A percentile compares a stretch with the other conserved stretches of the same genome.
These are phyloP conservation scores for Galeopsomyia nigrocyanea DNA, from an alignment of 2,888 invertebrate species.

Conservation along the genomic window DNA sequence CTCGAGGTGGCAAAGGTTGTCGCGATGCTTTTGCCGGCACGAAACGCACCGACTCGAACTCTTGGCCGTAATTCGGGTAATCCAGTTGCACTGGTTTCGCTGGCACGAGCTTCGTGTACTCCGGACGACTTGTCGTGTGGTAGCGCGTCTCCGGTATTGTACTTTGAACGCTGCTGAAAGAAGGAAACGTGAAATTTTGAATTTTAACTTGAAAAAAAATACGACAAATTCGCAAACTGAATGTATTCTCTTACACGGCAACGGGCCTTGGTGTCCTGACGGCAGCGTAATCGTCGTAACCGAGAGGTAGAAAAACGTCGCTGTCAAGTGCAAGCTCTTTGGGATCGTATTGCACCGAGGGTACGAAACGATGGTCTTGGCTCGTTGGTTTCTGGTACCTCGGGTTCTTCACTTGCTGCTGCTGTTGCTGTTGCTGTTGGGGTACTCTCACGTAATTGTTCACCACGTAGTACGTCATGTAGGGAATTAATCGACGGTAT, in stretches of 20 bases:
- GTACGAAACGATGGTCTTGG: slow-evolving; percentile 60
- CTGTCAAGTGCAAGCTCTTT: slow-evolving; percentile 54
- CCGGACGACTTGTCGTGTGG: slow-evolving; percentile 13
- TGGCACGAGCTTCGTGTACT: neutral
- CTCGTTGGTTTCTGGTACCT: slow-evolving; percentile 25
- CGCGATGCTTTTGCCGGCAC: neutral
- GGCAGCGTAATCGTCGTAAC: slow-evolving; percentile 18
- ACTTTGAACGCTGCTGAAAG: neutral
- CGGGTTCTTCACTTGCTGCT: slow-evolving; percentile 5
- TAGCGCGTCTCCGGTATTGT: slow-evolving; percentile 19
- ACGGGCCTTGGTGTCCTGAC: slow-evolving; percentile 3
- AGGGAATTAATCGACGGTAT: slow-evolving; percentile 83
- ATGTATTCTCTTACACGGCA: slow-evolving; percentile 12
- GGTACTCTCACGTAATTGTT: slow-evolving; percentile 73
- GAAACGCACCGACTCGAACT: slow-evolving; percentile 44
- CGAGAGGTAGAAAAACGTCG: slow-evolving; percentile 63
- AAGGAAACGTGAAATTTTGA: no score
- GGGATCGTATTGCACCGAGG: slow-evolving; percentile 65
- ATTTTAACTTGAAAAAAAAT: no score
- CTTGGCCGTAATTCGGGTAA: neutral
- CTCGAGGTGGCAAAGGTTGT: slow-evolving; percentile 24
- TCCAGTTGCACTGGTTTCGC: slow-evolving; percentile 4
- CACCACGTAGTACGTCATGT: slow-evolving; percentile 85
- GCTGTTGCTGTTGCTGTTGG: slow-evolving; percentile 59
- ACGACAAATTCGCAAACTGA: no score